A percentile compares a stretch with the other conserved stretches of the same genome.
Conservation (phyloP, 2,113 vertebrate species). For the Athene cunicularia region DNA sequence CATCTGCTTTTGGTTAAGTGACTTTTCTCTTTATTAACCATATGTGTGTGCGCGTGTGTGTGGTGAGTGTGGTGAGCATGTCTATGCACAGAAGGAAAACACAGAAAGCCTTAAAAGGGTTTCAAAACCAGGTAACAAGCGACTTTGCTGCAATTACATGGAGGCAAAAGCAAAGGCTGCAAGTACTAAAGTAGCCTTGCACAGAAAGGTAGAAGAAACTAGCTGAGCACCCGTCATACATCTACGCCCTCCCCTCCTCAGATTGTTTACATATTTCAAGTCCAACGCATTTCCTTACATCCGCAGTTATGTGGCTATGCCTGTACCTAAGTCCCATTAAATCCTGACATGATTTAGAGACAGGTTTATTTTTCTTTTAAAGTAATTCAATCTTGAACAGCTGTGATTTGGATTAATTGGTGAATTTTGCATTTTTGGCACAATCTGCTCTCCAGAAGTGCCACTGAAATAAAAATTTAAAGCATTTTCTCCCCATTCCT, state of each 20-base stretch:
- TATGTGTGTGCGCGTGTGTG: fast-evolving
- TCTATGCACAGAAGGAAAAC: neutral
- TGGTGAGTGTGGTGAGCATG: neutral
- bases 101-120: neutral
- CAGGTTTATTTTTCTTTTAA: neutral
- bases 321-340: neutral
- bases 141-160: neutral
- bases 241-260: neutral
- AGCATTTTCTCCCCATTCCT: neutral
- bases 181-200: neutral
- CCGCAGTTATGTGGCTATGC: neutral
- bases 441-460: neutral
- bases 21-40: neutral
- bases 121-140: neutral
- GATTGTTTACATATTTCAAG: neutral
- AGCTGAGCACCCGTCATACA: neutral
- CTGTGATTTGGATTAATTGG: slow-evolving; percentile 20
- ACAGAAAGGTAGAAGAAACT: neutral
- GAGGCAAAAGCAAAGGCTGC: neutral
- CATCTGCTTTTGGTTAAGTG: slow-evolving; percentile 18
- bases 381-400: neutral
- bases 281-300: neutral
- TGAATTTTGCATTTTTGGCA: slow-evolving; percentile 13
- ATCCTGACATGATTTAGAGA: neutral
- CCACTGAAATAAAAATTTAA: slow-evolving; percentile 26